Conservation (phyloP, 2,113 vertebrate genomes). For the Furnarius figulus region DNA sequence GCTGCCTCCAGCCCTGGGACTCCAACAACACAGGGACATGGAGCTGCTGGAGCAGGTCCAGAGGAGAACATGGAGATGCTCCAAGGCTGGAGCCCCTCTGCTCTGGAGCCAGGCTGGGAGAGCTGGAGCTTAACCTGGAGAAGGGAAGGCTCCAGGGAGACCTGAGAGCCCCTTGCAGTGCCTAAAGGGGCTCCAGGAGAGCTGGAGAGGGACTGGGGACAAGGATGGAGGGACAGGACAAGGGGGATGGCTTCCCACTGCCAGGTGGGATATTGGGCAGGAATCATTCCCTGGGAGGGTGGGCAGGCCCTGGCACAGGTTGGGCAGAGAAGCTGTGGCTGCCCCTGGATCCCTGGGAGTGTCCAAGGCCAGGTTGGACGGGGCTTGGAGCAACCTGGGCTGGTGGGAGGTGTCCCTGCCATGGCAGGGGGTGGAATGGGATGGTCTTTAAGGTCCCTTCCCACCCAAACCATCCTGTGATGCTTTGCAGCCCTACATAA, state of each 20-base stretch:
- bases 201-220: accelerated
- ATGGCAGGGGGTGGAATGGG: neutral
- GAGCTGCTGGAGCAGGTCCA: neutral
- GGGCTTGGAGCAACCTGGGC: neutral
- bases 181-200: neutral
- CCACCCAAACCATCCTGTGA: neutral
- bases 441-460: neutral
- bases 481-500: neutral
- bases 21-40: neutral
- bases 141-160: neutral
- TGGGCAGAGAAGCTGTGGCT: neutral
- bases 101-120: neutral
- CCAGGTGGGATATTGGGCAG: neutral
- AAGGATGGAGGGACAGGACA: neutral
- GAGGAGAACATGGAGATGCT: neutral
- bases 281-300: neutral
- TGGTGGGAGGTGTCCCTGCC: neutral
- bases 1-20: neutral
- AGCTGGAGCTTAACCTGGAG: neutral
- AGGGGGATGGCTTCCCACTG: neutral
- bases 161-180: neutral
- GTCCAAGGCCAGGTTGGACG: neutral
- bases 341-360: neutral
- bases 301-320: neutral
- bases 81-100: neutral